These are phyloP conservation scores for Otis tarda DNA, from an alignment of 2,113 vertebrate genomes.

Conservation along the genomic window DNA sequence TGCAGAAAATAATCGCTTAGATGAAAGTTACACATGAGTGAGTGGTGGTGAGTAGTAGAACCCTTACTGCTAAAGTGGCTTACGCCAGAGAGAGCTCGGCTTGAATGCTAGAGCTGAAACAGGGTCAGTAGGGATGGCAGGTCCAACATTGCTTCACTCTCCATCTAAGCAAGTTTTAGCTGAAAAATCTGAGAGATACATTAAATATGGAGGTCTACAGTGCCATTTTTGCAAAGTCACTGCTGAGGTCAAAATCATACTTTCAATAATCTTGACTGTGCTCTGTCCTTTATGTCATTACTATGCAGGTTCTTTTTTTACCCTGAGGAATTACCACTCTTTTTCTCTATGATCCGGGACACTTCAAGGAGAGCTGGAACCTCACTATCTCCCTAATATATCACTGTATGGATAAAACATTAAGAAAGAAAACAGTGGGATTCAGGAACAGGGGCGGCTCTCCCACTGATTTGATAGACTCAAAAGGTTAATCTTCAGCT, in stretches of 20 bases:
- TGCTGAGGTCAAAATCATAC: not conserved
- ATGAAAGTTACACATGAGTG: not conserved
- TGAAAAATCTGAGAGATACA: not conserved
- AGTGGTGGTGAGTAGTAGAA: not conserved
- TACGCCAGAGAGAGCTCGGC: not conserved
- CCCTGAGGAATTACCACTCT: not conserved
- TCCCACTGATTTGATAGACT: conserved; percentile 38
- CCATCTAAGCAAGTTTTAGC: not conserved
- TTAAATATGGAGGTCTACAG: not conserved
- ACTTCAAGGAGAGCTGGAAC: not conserved
- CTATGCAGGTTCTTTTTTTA: not conserved
- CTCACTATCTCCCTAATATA: not conserved
- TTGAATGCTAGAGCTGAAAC: not conserved
- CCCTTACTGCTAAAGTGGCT: not conserved
- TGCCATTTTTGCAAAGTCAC: not conserved
- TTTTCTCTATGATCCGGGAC: not conserved
- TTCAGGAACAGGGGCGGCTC: not conserved
- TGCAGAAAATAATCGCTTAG: not conserved
- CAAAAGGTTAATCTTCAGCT: conserved; percentile 48
- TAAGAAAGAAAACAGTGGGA: conserved; percentile 20
- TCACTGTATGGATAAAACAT: not conserved
- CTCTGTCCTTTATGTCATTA: not conserved
- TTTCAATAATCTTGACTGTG: not conserved
- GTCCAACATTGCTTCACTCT: not conserved
- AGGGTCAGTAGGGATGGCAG: not conserved